Base-by-base conservation (phyloP, 2,797 vertebrate species). In the Sebastes matsubarae region DNA sequence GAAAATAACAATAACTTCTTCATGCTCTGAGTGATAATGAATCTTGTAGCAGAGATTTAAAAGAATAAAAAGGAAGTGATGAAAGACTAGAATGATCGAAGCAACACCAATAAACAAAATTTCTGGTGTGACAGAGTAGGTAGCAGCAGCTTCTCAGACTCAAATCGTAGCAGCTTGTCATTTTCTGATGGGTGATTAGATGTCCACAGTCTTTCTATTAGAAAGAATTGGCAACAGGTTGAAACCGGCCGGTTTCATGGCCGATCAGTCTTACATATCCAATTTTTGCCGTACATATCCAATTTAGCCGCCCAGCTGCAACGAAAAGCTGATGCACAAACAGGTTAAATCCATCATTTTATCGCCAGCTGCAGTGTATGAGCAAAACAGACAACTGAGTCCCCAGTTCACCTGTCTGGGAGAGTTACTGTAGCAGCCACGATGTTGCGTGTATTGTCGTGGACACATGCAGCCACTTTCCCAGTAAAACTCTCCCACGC, bases 121-220 rank as follows among this genome's bases (percentile, higher is more conserved):
- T 30, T 52, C 6, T 30, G 16, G 5, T 32, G 6, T 18, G 6
- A 30, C 46, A 22, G 42, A 38, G 52, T 59, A 12, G 8, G 32
- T 25, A n/a, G 36, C 22, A 68, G 54, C 63, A 71, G 59, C 50
- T 70, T 79, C 75, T 69, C 30, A 69, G 67, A 24, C 20, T 20
- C 70, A 8, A 77, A 64, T 63, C 38, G 4, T 16, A n/a, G 16
- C 27, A 64, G 64, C 36, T 55, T 55, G 38, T 63, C 50, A 38
- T 74, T 61, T 66, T 71, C 5, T 68, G 59, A 72, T 9, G 22
- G 24, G 6, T 20, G 36, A 77, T 74, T 63, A 61, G 20, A 71
- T 12, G 38, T 52, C 38, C 54, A 46, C 61, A 34, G 22, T 64
- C 55, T 24, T 36, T 12, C 60, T 11, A 8, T 30, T 32, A 12